A percentile compares a stretch with the other conserved stretches of the same genome.
phyloP scores from a whole-genome alignment of 2,113 vertebrate species.

The Gasterosteus aculeatus region DNA sequence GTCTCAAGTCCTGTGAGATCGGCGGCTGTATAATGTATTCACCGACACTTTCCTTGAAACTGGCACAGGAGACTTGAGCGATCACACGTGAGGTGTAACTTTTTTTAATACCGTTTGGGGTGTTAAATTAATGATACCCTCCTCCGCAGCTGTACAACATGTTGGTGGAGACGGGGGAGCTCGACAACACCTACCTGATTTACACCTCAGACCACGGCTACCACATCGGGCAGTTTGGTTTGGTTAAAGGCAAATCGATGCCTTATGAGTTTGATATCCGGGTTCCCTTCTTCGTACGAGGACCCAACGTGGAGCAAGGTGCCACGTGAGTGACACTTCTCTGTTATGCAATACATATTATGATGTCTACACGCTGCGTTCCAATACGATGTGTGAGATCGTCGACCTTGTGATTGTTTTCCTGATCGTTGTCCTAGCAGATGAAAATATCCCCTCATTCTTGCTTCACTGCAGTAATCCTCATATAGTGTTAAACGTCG shows the following conservation, averaged over 20 bases:
- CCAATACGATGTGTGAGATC: not conserved
- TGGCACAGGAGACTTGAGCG: slow-evolving; percentile 54
- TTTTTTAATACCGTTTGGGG: slow-evolving; percentile 34
- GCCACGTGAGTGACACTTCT: slow-evolving; percentile 84
- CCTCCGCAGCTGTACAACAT: slow-evolving; percentile 88
- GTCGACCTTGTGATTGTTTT: not conserved
- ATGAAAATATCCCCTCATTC: not conserved
- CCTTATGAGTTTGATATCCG: slow-evolving; percentile 97
- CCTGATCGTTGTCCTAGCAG: not conserved
- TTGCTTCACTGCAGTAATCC: slow-evolving; percentile 83
- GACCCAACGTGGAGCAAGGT: slow-evolving; percentile 93
- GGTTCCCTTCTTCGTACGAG: slow-evolving; percentile 94
- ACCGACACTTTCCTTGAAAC: slow-evolving; percentile 69
- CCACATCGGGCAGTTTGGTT: slow-evolving; percentile 96
- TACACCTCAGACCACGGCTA: slow-evolving; percentile 98
- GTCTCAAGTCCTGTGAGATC: slow-evolving; percentile 67
- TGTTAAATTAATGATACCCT: slow-evolving; percentile 35
- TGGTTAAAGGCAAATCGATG: slow-evolving; percentile 99
- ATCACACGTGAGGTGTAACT: slow-evolving; percentile 36
- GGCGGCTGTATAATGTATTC: slow-evolving; percentile 69
- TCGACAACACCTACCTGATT: slow-evolving; percentile 96
- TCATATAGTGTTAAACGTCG: slow-evolving; percentile 94
- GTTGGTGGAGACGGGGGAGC: slow-evolving; percentile 90
- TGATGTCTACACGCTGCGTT: not conserved
- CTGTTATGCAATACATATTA: not conserved